A percentile compares a stretch with the other conserved stretches of the same genome.
Conservation (phyloP, 2,113 vertebrate genomes). For the Cromileptes altivelis region DNA sequence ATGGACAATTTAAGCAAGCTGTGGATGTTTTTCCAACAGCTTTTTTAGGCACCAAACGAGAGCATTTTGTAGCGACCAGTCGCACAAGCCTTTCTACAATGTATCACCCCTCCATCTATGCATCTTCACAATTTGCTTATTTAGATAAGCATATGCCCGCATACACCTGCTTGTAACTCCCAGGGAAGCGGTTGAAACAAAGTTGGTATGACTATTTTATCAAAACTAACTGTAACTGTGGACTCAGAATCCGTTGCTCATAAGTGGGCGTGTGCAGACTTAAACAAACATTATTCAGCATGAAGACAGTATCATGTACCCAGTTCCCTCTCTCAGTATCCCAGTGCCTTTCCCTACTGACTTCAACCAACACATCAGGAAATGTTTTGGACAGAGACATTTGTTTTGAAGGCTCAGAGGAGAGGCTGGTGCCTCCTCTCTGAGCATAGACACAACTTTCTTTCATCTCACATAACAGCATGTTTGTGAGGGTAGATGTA, state of each 20-base stretch:
- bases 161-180: background rate
- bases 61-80: too few species aligned
- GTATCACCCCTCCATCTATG: background rate
- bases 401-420: background rate
- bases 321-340: background rate
- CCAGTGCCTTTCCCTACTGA: background rate
- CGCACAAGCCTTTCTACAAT: background rate
- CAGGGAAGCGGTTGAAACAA: background rate
- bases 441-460: slow-evolving; percentile 9
- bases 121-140: background rate
- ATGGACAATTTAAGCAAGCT: too few species aligned
- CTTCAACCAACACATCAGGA: background rate
- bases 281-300: slow-evolving; percentile 1
- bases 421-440: background rate
- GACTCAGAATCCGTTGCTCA: background rate
- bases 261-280: background rate
- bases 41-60: too few species aligned
- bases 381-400: slow-evolving; percentile 4
- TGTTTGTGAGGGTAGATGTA: background rate
- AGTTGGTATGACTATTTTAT: background rate
- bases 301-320: background rate
- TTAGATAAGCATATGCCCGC: background rate
- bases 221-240: background rate
- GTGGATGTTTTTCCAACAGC: too few species aligned
- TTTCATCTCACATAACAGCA: background rate